Evolutionary conservation across 2,888 invertebrate genomes (phyloP), one percentile per base, ranked within the genome.

Genomic region (Ochropacha duplaris): DNA sequence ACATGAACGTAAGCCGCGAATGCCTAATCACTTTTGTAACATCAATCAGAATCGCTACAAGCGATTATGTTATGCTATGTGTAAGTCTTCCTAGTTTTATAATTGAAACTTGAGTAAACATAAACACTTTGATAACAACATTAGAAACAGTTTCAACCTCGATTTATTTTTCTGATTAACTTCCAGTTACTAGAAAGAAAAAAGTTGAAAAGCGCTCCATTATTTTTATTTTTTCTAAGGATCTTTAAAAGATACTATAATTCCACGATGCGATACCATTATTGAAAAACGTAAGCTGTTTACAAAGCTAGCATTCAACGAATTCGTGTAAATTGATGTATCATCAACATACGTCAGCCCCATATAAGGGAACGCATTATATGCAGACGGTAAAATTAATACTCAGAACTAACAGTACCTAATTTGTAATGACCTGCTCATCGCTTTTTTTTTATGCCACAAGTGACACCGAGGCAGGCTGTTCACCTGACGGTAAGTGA

Each of bases 1-100:
- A 61, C 62, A 62, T 58, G 44, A 19, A 9, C 44, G 44, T 19
- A 44, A 16, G 44, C 44, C 19, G 19, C 8, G 39, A 39, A 61
- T 19, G 51, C 54, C 66, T 61, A 69, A 71, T 73, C 65, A 70
- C 68, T 77, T 74, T 66, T 62, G 69, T 71, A 74, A 69, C 66
- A 66, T 73, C 68, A 62, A 72, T 72, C 69, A 68, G 64, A 49
- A 54, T 49, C 54, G 39, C 56, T 61, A 60, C 74, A 74, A 71
- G 77, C 73, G 63, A 76, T 66, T 28, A 50, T 39, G 50, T 54
- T 57, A 57, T 60, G 69, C 56, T 56, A 61, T 58, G 57, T 60
- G 61, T 31, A 49, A 49, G 12, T 3, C 16, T 26, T 49, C 19
- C 24, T 50, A 31, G 31, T 52, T 31, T 51, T 31, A 31, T 52